Base-by-base conservation (phyloP, 2,113 vertebrate genomes). In the Microcebus murinus region DNA sequence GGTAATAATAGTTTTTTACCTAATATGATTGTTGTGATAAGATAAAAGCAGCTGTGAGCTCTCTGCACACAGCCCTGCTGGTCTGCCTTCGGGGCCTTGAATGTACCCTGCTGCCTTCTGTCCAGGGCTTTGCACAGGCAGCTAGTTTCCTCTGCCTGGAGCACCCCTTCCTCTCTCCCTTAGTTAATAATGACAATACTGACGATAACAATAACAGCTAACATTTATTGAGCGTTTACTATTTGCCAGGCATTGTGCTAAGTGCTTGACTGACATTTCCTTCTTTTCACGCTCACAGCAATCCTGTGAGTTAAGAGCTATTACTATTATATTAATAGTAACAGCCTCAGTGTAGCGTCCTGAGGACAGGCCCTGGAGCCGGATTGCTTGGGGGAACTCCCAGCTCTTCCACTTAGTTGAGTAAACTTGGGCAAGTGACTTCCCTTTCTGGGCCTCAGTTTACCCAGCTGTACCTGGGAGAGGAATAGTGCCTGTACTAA, bases 51-150 rank as follows among this genome's bases (percentile, higher is more conserved):
- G 39, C 25, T 42, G 4, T 9, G 61, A 45, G 36, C 61, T 52
- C 18, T 55, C 48, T 45, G 15, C 45, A 13, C 9, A 3, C 11
- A 42, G 73, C 20, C 67, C 4, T 5, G 55, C 76, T 31, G 45
- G 29, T 17, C 74, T 15, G 52, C 45, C 59, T 90, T 63, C 15
- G 1, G 27, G 71, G 42, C 57, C 14, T 29, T 0, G 0, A 7
- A 23, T 12, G 18, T 29, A 23, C 31, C 14, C 1, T 0, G 0
- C 63, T 5, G 1, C 11, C 25, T 52, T 79, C 71, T 4, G 1
- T 20, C 9, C n/a, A 68, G 59, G 87, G 17, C 67, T 91, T 87
- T 20, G n/a, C 31, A 55, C 1, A 0, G 27, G 20, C 6, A 20
- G 31, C 4, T 36, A 25, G 31, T 8, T 29, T 59, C 50, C 42